Evolutionary conservation across 2,797 vertebrate genomes (phyloP).

Genomic region (Enteromius afrohamiltoni): DNA sequence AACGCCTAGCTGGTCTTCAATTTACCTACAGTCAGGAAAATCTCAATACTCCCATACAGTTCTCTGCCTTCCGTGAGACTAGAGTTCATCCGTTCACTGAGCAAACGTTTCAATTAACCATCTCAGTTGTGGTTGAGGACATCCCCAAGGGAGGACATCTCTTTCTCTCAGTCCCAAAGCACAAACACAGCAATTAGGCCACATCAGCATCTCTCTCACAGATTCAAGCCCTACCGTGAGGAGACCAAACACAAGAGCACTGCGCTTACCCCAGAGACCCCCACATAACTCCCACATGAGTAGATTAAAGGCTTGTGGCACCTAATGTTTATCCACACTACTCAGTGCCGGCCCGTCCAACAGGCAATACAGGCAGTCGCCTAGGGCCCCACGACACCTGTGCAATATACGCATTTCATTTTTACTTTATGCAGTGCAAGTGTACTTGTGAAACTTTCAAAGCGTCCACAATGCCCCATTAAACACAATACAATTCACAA

Average conservation of each 20-base stretch:
- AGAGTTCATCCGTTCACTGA: constrained; percentile 12
- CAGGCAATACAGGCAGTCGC: too few species aligned
- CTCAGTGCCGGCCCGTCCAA: too few species aligned
- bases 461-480: too few species aligned
- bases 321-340: not conserved
- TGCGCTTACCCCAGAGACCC: constrained; percentile 29
- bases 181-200: constrained; percentile 62
- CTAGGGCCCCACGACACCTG: too few species aligned
- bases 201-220: constrained; percentile 58
- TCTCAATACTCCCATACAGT: not conserved
- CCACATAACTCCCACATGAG: constrained; percentile 16
- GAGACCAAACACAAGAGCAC: constrained; percentile 30
- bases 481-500: too few species aligned
- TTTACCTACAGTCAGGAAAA: not conserved
- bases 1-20: not conserved
- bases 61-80: not conserved
- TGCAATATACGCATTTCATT: too few species aligned
- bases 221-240: constrained; percentile 37
- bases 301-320: not conserved
- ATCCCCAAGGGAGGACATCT: constrained; percentile 41
- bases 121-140: constrained; percentile 45
- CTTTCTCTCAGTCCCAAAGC: constrained; percentile 48
- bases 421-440: too few species aligned
- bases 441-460: too few species aligned
- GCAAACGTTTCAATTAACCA: constrained; percentile 57